Evolutionary conservation across 2,797 vertebrate genomes (phyloP).

Genomic region (Rachycentron canadum): DNA sequence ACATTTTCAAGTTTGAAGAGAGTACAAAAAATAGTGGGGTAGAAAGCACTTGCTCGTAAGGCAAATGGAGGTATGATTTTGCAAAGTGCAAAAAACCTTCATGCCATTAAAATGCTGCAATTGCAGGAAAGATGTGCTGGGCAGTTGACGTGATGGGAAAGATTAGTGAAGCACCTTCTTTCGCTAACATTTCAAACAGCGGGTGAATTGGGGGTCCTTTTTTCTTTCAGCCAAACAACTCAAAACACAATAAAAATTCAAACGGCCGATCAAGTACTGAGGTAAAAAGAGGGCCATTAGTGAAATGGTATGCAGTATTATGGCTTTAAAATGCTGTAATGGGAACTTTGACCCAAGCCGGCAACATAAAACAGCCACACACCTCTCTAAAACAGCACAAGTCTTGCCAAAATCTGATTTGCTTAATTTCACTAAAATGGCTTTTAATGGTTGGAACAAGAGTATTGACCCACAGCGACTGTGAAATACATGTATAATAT

Average conservation of each 20-base stretch:
- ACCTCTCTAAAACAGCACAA: slow-evolving; percentile 3
- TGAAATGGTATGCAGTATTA: slow-evolving; percentile 50
- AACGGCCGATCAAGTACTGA: slow-evolving; percentile 32
- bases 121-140: slow-evolving; percentile 31
- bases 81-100: slow-evolving; percentile 54
- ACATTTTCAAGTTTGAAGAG: slow-evolving; percentile 49
- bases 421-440: slow-evolving; percentile 42
- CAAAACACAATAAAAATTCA: slow-evolving; percentile 59
- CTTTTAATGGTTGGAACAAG: slow-evolving; percentile 38
- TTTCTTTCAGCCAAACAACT: slow-evolving; percentile 40
- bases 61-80: slow-evolving; percentile 49
- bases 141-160: slow-evolving; percentile 18
- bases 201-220: slow-evolving; percentile 36
- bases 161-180: slow-evolving; percentile 17
- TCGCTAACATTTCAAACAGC: slow-evolving; percentile 37
- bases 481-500: slow-evolving; percentile 21
- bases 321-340: slow-evolving; percentile 53
- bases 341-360: slow-evolving; percentile 53
- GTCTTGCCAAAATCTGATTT: slow-evolving; percentile 33
- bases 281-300: slow-evolving; percentile 47
- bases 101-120: slow-evolving; percentile 52
- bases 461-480: slow-evolving; percentile 11
- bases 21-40: slow-evolving; percentile 10
- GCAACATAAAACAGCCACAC: slow-evolving; percentile 43
- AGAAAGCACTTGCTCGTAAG: slow-evolving; percentile 21